These are phyloP conservation scores for Lagocephalus sceleratus DNA, from an alignment of 2,797 vertebrate genomes.

Conservation along the genomic window DNA sequence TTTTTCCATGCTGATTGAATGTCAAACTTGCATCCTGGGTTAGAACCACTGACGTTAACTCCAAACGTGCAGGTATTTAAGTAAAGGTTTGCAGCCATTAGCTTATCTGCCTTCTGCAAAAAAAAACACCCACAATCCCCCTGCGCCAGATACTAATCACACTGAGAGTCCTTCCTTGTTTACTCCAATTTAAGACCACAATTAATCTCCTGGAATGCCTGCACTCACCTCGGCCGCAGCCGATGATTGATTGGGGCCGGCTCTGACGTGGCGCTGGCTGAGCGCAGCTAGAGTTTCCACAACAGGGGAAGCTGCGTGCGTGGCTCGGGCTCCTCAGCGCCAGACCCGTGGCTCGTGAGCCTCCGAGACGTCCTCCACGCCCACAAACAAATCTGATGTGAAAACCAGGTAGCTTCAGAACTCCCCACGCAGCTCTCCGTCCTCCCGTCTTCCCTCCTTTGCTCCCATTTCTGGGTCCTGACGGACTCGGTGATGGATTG, in stretches of 20 bases:
- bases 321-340: constrained; percentile 55
- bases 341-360: constrained; percentile 79
- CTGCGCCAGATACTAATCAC: constrained; percentile 47
- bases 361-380: constrained; percentile 62
- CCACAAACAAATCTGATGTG: constrained; percentile 78
- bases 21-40: background rate
- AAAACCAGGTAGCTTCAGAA: constrained; percentile 86
- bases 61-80: constrained; percentile 13
- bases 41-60: background rate
- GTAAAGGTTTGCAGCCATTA: constrained; percentile 21
- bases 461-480: constrained; percentile 74
- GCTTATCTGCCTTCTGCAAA: constrained; percentile 33
- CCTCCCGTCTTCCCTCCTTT: constrained; percentile 62
- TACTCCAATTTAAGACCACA: constrained; percentile 69
- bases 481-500: constrained; percentile 93
- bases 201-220: constrained; percentile 72
- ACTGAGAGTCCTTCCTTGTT: constrained; percentile 44
- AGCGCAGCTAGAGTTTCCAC: constrained; percentile 56
- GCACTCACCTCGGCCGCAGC: constrained; percentile 50
- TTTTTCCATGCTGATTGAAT: background rate
- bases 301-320: constrained; percentile 79
- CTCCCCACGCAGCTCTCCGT: constrained; percentile 33
- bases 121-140: constrained; percentile 21
- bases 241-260: constrained; percentile 66
- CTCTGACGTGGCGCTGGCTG: constrained; percentile 46